Base-by-base conservation (phyloP, 2,888 invertebrate species). In the Acleris literana region DNA sequence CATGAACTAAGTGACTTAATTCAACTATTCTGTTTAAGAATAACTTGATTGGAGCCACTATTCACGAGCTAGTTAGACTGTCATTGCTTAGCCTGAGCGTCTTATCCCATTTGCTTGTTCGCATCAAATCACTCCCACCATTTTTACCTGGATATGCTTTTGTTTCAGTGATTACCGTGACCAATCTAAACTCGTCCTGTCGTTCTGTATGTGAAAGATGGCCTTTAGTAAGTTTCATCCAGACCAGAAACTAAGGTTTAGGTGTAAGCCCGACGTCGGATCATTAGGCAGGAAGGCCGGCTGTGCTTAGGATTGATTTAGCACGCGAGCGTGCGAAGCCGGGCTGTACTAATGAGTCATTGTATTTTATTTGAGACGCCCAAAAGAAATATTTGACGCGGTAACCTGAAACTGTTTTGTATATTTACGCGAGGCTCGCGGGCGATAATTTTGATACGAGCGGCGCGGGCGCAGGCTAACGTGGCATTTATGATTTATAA, bases 401-500 rank as follows among this genome's bases (percentile, higher is more conserved):
- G 90, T 88, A 90, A 90, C 87, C 76, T 84, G 86, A 90, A 84
- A 87, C 89, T 87, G 87, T 86, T 88, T 88, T 87, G 87, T 88
- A 88, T 87, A 90, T 87, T 87, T 85, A 86, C 84, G 83, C 79
- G 77, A 73, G 76, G 82, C 83, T 87, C 73, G 81, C 83, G 82
- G 86, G 84, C 87, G 89, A 89, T 91, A 88, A 91, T 90, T 91
- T 89, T 81, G 86, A 86, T 88, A 83, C 85, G 74, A 82, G 77
- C 78, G 81, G 79, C 82, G 82, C 77, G 79, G 79, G 76, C 79
- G 79, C 74, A 75, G 77, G 76, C 83, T 86, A 86, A 89, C 88
- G 85, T 88, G 91, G 88, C 90, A 86, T 84, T 86, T 90, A 88
- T 91, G 91, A 90, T 91, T 91, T 91, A 91, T 90, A 90, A 89